Evolutionary conservation across 2,888 invertebrate species (phyloP).

Genomic region (Parnassius smintheus): DNA sequence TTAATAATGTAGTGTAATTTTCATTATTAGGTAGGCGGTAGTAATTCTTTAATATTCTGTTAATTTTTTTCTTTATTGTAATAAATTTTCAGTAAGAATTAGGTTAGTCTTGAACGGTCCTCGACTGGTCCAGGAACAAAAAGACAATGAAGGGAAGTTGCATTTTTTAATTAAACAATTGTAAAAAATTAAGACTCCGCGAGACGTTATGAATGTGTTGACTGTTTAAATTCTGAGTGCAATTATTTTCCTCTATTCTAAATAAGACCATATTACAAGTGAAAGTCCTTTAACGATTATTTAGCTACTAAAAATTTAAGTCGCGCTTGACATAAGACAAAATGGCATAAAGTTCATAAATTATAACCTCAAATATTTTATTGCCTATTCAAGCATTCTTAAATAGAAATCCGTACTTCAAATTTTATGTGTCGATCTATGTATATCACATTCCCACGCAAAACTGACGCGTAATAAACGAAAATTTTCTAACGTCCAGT

Average conservation of each 20-base stretch:
- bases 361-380: neutral
- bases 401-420: constrained; percentile 2
- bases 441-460: constrained; percentile 11
- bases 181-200: constrained; percentile 43
- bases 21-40: constrained; percentile 76
- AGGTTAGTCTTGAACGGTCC: constrained; percentile 69
- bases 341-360: neutral
- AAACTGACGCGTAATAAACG: constrained; percentile 3
- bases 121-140: constrained; percentile 68
- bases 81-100: constrained; percentile 70
- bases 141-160: constrained; percentile 78
- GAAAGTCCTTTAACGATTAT: constrained; percentile 3
- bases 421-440: constrained; percentile 2
- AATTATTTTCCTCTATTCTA: constrained; percentile 35
- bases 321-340: neutral
- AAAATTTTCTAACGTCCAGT: constrained; percentile 4
- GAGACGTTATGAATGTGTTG: constrained; percentile 37
- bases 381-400: constrained; percentile 4
- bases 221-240: constrained; percentile 35
- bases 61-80: constrained; percentile 72
- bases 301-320: neutral
- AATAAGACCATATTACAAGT: constrained; percentile 8
- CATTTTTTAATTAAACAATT: constrained; percentile 60
- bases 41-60: constrained; percentile 78
- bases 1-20: constrained; percentile 75